Evolutionary conservation across 2,797 vertebrate species (phyloP).

Genomic region (Uromys caudimaculatus): DNA sequence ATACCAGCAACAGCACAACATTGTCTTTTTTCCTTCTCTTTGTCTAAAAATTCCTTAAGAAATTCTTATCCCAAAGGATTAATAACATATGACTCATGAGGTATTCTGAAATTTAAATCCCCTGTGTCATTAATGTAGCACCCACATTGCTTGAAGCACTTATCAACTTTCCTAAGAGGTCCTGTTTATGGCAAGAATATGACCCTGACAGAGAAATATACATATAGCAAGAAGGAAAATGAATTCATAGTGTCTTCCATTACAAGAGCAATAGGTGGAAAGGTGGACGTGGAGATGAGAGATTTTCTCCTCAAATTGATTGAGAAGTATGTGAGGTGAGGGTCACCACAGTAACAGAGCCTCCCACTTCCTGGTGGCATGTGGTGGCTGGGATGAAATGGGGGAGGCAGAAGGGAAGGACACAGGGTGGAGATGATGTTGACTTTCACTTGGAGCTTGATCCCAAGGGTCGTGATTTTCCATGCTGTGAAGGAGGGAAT

Average conservation of each 20-base stretch:
- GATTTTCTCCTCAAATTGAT: neutral
- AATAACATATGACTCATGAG: neutral
- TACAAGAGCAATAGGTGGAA: neutral
- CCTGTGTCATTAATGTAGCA: neutral
- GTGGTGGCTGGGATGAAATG: slow-evolving; percentile 38
- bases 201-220: neutral
- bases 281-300: neutral
- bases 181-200: neutral
- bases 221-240: neutral
- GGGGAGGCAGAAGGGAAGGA: neutral
- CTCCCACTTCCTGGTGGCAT: neutral
- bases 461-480: slow-evolving; percentile 50
- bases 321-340: neutral
- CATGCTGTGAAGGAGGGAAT: slow-evolving; percentile 29
- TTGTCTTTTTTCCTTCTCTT: neutral
- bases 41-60: neutral
- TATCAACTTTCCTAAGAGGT: neutral
- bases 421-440: neutral
- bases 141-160: neutral
- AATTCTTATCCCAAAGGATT: neutral
- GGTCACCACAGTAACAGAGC: neutral
- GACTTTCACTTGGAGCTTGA: slow-evolving; percentile 37
- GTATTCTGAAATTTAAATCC: neutral
- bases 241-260: neutral
- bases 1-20: neutral